These are phyloP conservation scores for Galaxias olidus DNA, from an alignment of 2,797 vertebrate species.

Conservation along the genomic window DNA sequence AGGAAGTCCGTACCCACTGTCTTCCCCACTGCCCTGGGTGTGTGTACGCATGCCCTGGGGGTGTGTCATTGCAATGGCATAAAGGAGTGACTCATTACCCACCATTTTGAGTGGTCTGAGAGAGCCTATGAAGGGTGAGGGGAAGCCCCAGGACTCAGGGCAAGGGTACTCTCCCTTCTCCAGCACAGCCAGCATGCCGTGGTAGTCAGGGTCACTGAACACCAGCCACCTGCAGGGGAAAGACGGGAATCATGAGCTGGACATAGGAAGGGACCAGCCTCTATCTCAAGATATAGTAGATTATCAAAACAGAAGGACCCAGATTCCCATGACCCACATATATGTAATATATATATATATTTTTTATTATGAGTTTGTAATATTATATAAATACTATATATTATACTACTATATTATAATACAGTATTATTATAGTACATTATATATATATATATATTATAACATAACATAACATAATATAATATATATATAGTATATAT, in stretches of 20 bases:
- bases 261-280: slow-evolving; percentile 2
- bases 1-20: neutral
- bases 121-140: slow-evolving; percentile 85
- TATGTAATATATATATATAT: too few relatives aligned
- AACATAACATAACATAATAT: too few relatives aligned
- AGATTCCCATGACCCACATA: too few relatives aligned
- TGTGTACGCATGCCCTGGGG: neutral
- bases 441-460: too few relatives aligned
- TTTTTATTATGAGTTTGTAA: too few relatives aligned
- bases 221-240: slow-evolving; percentile 83
- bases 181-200: slow-evolving; percentile 85
- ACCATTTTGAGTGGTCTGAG: slow-evolving; percentile 92
- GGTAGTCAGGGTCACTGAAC: slow-evolving; percentile 89
- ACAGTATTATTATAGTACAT: too few relatives aligned
- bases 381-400: too few relatives aligned
- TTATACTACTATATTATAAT: too few relatives aligned
- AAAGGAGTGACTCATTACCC: slow-evolving; percentile 23
- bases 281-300: slow-evolving; percentile 1
- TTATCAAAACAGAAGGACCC: too few relatives aligned
- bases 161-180: slow-evolving; percentile 87
- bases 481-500: too few relatives aligned
- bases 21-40: neutral
- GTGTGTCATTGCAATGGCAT: neutral
- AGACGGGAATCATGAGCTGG: slow-evolving; percentile 15
- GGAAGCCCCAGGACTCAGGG: slow-evolving; percentile 86